Base-by-base conservation (phyloP, 1,140 invertebrate species). In the Saccostrea cuccullata region DNA sequence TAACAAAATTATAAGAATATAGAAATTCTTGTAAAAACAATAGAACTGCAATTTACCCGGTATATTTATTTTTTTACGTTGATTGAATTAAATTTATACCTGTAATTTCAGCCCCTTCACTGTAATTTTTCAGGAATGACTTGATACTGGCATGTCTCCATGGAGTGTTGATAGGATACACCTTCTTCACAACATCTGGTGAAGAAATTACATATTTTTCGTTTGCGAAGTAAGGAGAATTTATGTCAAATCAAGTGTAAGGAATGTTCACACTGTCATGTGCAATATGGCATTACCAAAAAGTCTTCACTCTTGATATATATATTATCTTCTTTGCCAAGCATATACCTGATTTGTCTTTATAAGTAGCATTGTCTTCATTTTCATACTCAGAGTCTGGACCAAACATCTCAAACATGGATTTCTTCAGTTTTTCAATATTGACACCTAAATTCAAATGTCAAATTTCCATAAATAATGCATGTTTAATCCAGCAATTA, bases 91-190 rank as follows among this genome's bases (percentile, higher is more conserved):
- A 36, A 36, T 36, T 36, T 36, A 0, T 90, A 94, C 93, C 93
- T 88, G 93, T 90, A 26, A 89, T 87, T 84, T 89, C 85, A 58
- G 90, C 88, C 11, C 89, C 89, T 30, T 86, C 87, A 20, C 91
- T 83, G 58, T 91, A 88, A 77, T 93, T 93, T 67, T 86, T 89
- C 23, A 93, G 56, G 70, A 94, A 93, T 55, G 91, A 87, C 88
- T 92, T 93, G 20, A 94, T 91, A 85, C 92, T 91, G 55, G 67
- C 89, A 88, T 94, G 89, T 82, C 93, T 88, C 92, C 93, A 94
- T 12, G 91, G 90, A 9, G 90, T 85, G 17, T 90, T 84, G 47
- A 93, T 92, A 12, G 93, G 93, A 17, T 92, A 89, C 20, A 70
- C 91, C 64, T 90, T 89, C 87, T 91, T 91, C 23, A 67, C 64